Base-by-base conservation (phyloP, 2,888 invertebrate species). In the Cinara cedri region DNA sequence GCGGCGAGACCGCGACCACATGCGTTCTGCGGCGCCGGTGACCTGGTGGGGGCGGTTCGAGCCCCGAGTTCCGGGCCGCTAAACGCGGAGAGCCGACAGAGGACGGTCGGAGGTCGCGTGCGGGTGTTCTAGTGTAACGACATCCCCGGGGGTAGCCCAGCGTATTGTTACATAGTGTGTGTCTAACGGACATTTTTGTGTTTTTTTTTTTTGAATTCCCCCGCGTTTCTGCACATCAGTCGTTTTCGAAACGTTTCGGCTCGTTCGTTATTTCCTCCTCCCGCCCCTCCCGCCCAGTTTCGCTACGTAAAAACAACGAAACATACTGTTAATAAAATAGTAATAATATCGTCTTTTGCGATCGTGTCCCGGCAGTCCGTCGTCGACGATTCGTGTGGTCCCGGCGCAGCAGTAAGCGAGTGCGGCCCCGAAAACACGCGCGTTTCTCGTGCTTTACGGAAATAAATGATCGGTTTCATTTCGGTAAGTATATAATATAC, bases 21-120 rank as follows among this genome's bases (percentile, higher is more conserved):
- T 57, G 76, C 57, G 68, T 78, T 60, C 14, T 57, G 14, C 60
- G 49, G n/a, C 51, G 68, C 10, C 60, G 49, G n/a, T 42, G 76
- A 8, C 49, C 16, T 49, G 76, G 76, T 68, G 76, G 76, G 76
- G 76, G 49, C 16, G 49, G 19, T 76, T 24, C 68, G 68, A 68
- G 49, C 68, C 76, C 76, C 68, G 34, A 34, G 68, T 78, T 78
- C 57, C 76, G 76, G 76, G 68, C 76, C 76, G 76, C 57, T 68
- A 60, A 70, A 78, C 68, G 66, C 11, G 46, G 55, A 68, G 46
- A n/a, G 68, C 57, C 21, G 57, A 19, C 76, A 68, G 55, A 78
- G 34, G 34, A 68, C 60, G 66, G 8, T 57, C 57, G 76, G 68
- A 78, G 49, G 76, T 68, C 76, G 76, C 76, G 76, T 78, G 57